phyloP scores from a whole-genome alignment of 92 coral and sea anemone genomes.

The Virgularia gustaviana region DNA sequence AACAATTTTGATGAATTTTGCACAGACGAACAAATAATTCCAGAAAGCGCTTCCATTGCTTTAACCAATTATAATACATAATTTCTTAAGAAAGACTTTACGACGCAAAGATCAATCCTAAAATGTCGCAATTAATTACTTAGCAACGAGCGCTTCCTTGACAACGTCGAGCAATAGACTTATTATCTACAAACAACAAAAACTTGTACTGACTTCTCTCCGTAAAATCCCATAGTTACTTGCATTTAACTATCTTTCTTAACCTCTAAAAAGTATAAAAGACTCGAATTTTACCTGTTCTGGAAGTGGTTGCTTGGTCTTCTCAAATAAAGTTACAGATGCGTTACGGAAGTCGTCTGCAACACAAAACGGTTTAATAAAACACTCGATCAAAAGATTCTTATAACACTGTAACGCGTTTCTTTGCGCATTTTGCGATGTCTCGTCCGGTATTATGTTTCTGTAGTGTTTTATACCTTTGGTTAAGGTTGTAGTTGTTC shows the following conservation, averaged over 20 bases:
- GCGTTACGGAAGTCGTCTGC: constrained; percentile 84
- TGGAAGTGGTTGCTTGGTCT: constrained; percentile 76
- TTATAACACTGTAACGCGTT: neutral
- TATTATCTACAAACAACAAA: neutral
- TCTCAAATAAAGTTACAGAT: constrained; percentile 81
- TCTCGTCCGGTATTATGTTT: neutral
- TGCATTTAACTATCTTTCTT: neutral
- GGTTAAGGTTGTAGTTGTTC: constrained; percentile 77
- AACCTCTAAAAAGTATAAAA: too few relatives aligned
- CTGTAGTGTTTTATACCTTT: too few relatives aligned
- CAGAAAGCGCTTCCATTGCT: too few relatives aligned
- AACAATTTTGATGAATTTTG: too few relatives aligned
- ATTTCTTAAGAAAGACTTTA: neutral
- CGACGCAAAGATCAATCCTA: neutral
- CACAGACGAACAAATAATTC: too few relatives aligned
- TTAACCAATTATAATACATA: neutral
- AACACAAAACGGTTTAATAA: constrained; percentile 36
- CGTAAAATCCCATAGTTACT: neutral
- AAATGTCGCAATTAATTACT: too few relatives aligned
- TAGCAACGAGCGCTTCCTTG: constrained; percentile 40
- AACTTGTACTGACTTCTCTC: neutral
- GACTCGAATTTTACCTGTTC: constrained; percentile 68
- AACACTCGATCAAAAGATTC: constrained; percentile 1
- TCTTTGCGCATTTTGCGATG: neutral
- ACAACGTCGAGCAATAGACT: neutral